phyloP scores from a whole-genome alignment of 2,113 vertebrate species.

The Thymallus thymallus region DNA sequence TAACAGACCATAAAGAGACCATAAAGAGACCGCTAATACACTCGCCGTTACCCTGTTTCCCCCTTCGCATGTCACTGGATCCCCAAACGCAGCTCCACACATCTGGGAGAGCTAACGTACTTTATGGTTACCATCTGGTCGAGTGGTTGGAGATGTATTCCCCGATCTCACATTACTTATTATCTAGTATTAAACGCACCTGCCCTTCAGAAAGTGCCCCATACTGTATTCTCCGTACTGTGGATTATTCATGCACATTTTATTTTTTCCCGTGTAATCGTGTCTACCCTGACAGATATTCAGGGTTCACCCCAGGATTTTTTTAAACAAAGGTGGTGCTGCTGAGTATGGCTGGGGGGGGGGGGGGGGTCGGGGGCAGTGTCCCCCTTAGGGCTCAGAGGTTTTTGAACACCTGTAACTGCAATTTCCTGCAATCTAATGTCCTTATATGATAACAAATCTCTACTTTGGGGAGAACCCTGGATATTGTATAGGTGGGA shows the following conservation, averaged over 20 bases:
- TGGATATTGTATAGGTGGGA: too few relatives aligned
- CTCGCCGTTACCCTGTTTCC: constrained; percentile 58
- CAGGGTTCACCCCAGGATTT: too few relatives aligned
- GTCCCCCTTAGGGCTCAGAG: too few relatives aligned
- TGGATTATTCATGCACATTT: constrained; percentile 43
- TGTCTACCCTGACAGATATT: constrained; percentile 33
- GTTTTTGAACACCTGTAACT: too few relatives aligned
- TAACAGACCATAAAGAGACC: constrained; percentile 72
- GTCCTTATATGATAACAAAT: too few relatives aligned
- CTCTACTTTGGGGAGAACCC: too few relatives aligned
- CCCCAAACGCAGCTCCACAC: constrained; percentile 55
- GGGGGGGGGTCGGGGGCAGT: too few relatives aligned
- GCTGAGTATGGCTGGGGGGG: too few relatives aligned
- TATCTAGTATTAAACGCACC: constrained; percentile 51
- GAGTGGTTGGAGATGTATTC: constrained; percentile 27
- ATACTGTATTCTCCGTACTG: background rate
- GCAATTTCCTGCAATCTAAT: too few relatives aligned
- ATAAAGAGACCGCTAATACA: constrained; percentile 73
- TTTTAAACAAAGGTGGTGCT: too few relatives aligned
- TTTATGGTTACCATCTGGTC: constrained; percentile 70
- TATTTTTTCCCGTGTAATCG: constrained; percentile 41
- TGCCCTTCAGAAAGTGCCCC: constrained; percentile 40
- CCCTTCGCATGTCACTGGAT: constrained; percentile 60
- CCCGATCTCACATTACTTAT: constrained; percentile 61
- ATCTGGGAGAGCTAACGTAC: constrained; percentile 65